Evolutionary conservation across 2,888 invertebrate species (phyloP).

Genomic region (Hirtodrosophila duncani): DNA sequence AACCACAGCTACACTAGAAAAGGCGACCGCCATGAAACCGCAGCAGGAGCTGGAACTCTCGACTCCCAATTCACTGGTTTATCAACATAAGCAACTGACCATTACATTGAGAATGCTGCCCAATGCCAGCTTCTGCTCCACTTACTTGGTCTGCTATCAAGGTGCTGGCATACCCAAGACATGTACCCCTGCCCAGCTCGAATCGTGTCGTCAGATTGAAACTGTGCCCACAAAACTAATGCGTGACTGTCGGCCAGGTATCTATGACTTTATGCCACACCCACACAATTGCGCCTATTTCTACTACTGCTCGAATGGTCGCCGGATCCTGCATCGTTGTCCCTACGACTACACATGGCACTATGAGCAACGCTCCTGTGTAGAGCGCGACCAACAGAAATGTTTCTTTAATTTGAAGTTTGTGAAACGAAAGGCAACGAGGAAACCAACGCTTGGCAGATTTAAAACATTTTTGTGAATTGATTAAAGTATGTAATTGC

Average conservation of each 20-base stretch:
- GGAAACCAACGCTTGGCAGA: too few relatives aligned
- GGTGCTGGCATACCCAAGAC: slow-evolving; percentile 56
- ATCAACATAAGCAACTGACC: slow-evolving; percentile 11
- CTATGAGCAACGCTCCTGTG: slow-evolving; percentile 51
- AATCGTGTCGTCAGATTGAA: slow-evolving; percentile 10
- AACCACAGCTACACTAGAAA: background rate
- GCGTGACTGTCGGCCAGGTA: slow-evolving; percentile 39
- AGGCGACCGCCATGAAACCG: too few relatives aligned
- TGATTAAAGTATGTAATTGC: too few relatives aligned
- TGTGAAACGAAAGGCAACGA: too few relatives aligned
- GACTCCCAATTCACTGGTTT: too few relatives aligned
- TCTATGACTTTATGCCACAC: slow-evolving; percentile 60
- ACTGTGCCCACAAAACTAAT: slow-evolving; percentile 13
- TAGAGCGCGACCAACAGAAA: slow-evolving; percentile 42
- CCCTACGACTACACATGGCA: slow-evolving; percentile 65
- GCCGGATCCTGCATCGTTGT: slow-evolving; percentile 65
- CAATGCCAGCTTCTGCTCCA: slow-evolving; percentile 51
- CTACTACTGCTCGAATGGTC: slow-evolving; percentile 67
- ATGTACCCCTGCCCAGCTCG: slow-evolving; percentile 47
- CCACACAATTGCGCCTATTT: slow-evolving; percentile 65
- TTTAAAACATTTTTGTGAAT: too few relatives aligned
- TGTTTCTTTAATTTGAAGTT: too few relatives aligned
- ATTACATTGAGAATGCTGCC: slow-evolving; percentile 39
- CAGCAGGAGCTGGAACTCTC: too few relatives aligned
- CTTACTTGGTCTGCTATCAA: slow-evolving; percentile 67